Percentiles rank a stretch among this genome's conserved stretches.
These are phyloP conservation scores for Nymphalis c-album DNA, from an alignment of 2,888 invertebrate genomes.

Conservation along the genomic window DNA sequence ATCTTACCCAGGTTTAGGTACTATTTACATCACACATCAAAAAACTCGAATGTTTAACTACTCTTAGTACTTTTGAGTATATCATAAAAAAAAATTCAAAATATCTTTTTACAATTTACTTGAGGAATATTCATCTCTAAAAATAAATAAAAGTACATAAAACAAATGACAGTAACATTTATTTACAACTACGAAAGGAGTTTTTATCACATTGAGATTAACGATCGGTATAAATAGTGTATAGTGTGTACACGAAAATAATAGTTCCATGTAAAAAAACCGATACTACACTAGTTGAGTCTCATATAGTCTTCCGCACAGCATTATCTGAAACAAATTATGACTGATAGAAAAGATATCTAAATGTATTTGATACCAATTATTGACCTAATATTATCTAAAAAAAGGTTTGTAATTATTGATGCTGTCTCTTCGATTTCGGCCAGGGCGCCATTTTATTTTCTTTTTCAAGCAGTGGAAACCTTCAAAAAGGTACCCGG, in stretches of 20 bases:
- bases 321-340: conserved; percentile 40
- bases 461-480: too few relatives aligned
- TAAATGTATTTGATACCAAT: not conserved
- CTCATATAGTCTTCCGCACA: conserved; percentile 27
- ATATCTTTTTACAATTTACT: conserved; percentile 25
- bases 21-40: conserved; percentile 1
- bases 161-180: conserved; percentile 51
- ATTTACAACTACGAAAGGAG: conserved; percentile 54
- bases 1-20: not conserved
- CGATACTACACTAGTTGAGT: conserved; percentile 5
- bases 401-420: too few relatives aligned
- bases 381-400: too few relatives aligned
- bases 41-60: not conserved
- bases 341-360: not conserved
- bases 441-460: too few relatives aligned
- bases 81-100: conserved; percentile 21
- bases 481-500: too few relatives aligned
- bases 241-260: conserved; percentile 24
- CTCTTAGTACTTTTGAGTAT: conserved; percentile 20
- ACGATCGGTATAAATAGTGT: conserved; percentile 39
- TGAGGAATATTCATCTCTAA: conserved; percentile 34
- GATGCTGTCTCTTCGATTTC: too few relatives aligned
- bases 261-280: conserved; percentile 32
- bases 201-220: conserved; percentile 64
- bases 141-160: conserved; percentile 41